phyloP scores from a whole-genome alignment of 2,113 vertebrate genomes.

The Laterallus jamaicensis region DNA sequence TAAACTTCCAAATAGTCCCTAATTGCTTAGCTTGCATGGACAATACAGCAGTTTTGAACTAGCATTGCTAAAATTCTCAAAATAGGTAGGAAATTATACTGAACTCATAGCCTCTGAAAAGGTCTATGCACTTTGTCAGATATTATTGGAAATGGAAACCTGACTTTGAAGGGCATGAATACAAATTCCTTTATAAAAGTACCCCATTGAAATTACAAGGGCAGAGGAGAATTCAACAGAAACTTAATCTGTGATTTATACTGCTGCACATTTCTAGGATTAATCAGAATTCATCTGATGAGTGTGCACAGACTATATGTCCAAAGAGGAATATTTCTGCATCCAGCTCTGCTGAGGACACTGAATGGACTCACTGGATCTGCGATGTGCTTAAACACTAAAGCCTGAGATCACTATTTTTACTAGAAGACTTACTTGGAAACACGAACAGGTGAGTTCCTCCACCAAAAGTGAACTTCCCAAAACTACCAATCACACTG shows the following conservation, averaged over 20 bases:
- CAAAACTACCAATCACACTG: not conserved
- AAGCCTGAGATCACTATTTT: not conserved
- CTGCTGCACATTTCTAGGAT: not conserved
- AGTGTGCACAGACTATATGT: no score
- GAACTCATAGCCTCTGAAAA: not conserved
- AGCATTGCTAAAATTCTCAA: not conserved
- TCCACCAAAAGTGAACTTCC: not conserved
- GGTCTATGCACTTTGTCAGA: not conserved
- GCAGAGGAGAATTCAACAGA: not conserved
- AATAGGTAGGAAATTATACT: not conserved
- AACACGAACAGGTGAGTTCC: not conserved
- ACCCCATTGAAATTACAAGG: not conserved
- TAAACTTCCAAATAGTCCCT: not conserved
- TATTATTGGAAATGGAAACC: not conserved
- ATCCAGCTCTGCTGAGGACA: not conserved
- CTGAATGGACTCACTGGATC: accelerated
- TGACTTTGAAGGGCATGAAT: accelerated
- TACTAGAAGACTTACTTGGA: slow-evolving; percentile 14
- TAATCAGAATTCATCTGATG: not conserved
- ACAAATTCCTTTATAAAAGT: not conserved
- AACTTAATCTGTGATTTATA: not conserved
- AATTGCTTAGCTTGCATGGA: not conserved
- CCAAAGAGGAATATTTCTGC: not conserved
- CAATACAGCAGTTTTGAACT: not conserved
- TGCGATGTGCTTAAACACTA: not conserved